Evolutionary conservation across 92 coral and sea anemone species (phyloP), one percentile per base, ranked within the genome.

Genomic region (Virgularia gustaviana): DNA sequence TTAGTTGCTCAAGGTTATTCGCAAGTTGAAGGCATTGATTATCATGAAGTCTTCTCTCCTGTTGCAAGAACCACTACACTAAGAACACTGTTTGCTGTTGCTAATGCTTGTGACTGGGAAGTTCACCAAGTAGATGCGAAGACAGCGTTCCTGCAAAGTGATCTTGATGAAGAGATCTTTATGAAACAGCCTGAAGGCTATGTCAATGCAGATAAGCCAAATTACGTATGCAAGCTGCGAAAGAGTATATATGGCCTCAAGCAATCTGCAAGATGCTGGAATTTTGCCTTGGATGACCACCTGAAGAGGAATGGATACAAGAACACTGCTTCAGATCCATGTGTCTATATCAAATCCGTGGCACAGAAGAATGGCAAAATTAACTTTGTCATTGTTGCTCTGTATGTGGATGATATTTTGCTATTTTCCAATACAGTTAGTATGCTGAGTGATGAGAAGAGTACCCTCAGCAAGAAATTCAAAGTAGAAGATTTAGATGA

Each of bases 211-310:
- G 49, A 18, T 20, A 16, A 33, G 30, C 62, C 57, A 1, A 28
- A 72, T 34, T 29, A 5, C 19, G 75, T 68, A 19, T 42, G 57
- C 38, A 68, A 68, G 30, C 27, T 68, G 53, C 12, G 22, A 20
- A 68, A 42, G 53, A 29, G 75, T 10, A 23, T 72, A 11, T 57
- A 72, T 57, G 78, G 67, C 7, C 16, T 55, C 22, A 39, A 72
- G 36, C 78, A 72, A 54, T 30, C 77, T 29, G 49, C 77, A 9
- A 32, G 77, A 18, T 72, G 77, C 16, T 72, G 77, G 66, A 72
- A 72, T 36, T 16, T 3, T 52, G 20, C 65, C 9, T 32, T 72
- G 24, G 66, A 72, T 20, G 32, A 3, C 35, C 41, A 5, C 33
- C 33, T 72, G 49, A 7, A 22, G 32, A 2, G 49, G 3, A 72